A percentile compares a stretch with the other conserved stretches of the same genome.
These are phyloP conservation scores for Enteromius mattozi DNA, from an alignment of 2,797 vertebrate species.

Conservation along the genomic window DNA sequence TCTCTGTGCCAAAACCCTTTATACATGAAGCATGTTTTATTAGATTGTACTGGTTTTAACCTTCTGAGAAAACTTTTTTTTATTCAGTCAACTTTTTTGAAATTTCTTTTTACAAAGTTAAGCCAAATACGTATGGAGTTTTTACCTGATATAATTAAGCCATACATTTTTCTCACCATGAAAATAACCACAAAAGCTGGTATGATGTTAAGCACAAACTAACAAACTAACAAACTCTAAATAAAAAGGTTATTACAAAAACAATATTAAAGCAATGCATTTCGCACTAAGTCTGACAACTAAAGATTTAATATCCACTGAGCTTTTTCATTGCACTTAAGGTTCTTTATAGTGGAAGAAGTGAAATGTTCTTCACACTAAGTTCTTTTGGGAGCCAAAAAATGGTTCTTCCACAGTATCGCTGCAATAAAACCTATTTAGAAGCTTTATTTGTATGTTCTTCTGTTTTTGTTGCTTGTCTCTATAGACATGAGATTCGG, in stretches of 20 bases:
- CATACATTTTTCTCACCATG: too few relatives aligned
- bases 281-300: neutral
- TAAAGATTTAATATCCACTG: neutral
- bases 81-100: too few relatives aligned
- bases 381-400: neutral
- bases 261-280: neutral
- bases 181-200: too few relatives aligned
- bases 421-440: neutral
- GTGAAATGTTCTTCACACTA: neutral
- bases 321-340: neutral
- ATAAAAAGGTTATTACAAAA: neutral
- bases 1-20: neutral
- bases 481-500: conserved; percentile 91
- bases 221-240: neutral
- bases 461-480: neutral
- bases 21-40: neutral
- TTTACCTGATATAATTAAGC: too few relatives aligned
- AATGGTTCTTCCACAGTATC: neutral
- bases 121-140: too few relatives aligned
- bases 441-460: neutral
- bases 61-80: too few relatives aligned
- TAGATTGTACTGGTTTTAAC: neutral
- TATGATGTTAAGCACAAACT: too few relatives aligned
- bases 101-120: too few relatives aligned
- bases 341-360: neutral